These are phyloP conservation scores for Siniperca obscura DNA, from an alignment of 2,797 vertebrate genomes.

Conservation along the genomic window DNA sequence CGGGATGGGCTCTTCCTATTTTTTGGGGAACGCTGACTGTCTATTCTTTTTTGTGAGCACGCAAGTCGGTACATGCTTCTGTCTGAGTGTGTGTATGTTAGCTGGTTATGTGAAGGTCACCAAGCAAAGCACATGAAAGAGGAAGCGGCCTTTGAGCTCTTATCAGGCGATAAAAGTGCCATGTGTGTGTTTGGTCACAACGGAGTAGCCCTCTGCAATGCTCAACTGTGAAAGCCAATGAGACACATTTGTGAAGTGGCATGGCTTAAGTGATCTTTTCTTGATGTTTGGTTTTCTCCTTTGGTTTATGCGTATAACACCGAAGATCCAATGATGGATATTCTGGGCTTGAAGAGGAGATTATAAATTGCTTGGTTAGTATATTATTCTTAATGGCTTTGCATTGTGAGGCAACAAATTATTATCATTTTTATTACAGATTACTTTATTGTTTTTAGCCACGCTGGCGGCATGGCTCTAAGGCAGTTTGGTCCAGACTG, in stretches of 20 bases:
- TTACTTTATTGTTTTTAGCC: neutral
- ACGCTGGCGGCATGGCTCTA: neutral
- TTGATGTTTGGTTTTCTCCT: conserved; percentile 38
- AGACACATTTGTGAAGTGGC: conserved; percentile 18
- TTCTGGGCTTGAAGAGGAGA: neutral
- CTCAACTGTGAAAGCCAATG: conserved; percentile 33
- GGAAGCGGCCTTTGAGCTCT: conserved; percentile 41
- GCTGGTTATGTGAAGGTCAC: conserved; percentile 65
- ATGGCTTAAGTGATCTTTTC: conserved; percentile 24
- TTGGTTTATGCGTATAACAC: no score
- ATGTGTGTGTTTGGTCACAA: conserved; percentile 31
- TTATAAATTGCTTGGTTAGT: neutral
- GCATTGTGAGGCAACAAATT: neutral
- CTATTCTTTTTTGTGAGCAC: conserved; percentile 11
- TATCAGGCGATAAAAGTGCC: conserved; percentile 30
- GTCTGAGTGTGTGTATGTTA: conserved; percentile 45
- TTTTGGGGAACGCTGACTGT: neutral
- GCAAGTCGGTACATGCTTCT: conserved; percentile 23
- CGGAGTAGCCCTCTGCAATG: conserved; percentile 20
- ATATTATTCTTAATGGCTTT: neutral
- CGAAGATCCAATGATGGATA: neutral
- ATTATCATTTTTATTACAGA: conserved; percentile 1
- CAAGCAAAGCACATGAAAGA: conserved; percentile 53
- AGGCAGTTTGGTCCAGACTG: neutral
- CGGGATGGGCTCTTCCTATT: conserved; percentile 16